Base-by-base conservation (phyloP, 2,797 vertebrate species). In the Loriculus beryllinus region DNA sequence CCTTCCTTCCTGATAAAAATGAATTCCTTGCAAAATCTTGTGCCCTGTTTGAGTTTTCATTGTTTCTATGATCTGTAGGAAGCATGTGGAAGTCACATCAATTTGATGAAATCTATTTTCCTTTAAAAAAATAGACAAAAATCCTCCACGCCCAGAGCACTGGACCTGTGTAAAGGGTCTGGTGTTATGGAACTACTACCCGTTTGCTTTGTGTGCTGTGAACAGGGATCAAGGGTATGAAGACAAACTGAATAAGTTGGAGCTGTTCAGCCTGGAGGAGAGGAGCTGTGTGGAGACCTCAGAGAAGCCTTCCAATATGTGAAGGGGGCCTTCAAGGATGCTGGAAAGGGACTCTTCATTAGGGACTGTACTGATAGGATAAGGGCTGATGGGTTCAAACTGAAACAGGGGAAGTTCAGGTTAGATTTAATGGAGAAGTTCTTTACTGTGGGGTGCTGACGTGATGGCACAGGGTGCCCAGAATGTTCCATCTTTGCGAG, bases 121-220 rank as follows among this genome's bases (percentile, higher is more conserved):
- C 13, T 69, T 31, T 7, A 69, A 22, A 57, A 47, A 26, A 25
- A 25, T 26, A 4, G 6, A 17, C 14, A n/a, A 43, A 29, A 15
- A 14, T 14, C 21, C 18, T 33, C 12, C n/a, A 65, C 37, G 3
- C 6, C 5, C 63, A 45, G 6, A 39, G 5, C 0, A 3, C 12
- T 19, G 15, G 40, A 40, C 8, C 17, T 37, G 1, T 31, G 33
- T 20, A 15, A 59, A 28, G 16, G 33, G 63, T 56, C 43, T 43
- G 25, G 21, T 70, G 28, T 63, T 51, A 1, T n/a, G 43, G 60
- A 67, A 22, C 48, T 49, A 9, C 26, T 60, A 3, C 11, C 37
- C 4, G 1, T 48, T 63, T 77, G 8, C 49, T 59, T 31, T n/a
- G 15, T 72, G 43, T 65, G 57, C 65, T 71, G 14, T 25, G 63